A percentile compares a stretch with the other conserved stretches of the same genome.
Evolutionary conservation across 2,113 vertebrate species (phyloP).

Genomic region (Nestor notabilis): DNA sequence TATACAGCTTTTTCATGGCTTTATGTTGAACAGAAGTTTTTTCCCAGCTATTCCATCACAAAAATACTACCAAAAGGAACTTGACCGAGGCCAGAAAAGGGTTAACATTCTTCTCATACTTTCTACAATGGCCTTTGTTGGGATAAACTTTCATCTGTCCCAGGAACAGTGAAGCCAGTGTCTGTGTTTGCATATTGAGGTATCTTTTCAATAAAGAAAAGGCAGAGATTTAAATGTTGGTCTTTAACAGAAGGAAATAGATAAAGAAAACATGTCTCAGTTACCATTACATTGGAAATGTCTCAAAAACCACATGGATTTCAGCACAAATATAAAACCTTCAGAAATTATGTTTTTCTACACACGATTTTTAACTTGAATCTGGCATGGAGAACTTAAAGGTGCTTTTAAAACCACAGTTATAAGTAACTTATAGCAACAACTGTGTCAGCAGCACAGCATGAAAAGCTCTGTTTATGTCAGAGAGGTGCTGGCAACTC

Average conservation of each 20-base stretch:
- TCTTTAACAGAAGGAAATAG: background rate
- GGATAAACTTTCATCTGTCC: background rate
- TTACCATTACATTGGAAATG: background rate
- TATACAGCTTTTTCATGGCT: background rate
- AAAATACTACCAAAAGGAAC: background rate
- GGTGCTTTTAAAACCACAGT: background rate
- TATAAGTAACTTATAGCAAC: background rate
- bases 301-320: background rate
- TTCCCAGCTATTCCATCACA: background rate
- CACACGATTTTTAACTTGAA: background rate
- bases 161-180: background rate
- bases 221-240: background rate
- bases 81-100: background rate
- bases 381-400: background rate
- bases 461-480: background rate
- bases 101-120: background rate
- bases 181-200: background rate
- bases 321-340: background rate
- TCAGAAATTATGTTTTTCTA: background rate
- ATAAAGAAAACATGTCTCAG: background rate
- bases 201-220: background rate
- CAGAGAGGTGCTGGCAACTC: background rate
- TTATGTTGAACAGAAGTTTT: background rate
- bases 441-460: background rate
- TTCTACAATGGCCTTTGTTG: background rate